Evolutionary conservation across 2,888 invertebrate species (phyloP).

Genomic region (Branchellion lobata): DNA sequence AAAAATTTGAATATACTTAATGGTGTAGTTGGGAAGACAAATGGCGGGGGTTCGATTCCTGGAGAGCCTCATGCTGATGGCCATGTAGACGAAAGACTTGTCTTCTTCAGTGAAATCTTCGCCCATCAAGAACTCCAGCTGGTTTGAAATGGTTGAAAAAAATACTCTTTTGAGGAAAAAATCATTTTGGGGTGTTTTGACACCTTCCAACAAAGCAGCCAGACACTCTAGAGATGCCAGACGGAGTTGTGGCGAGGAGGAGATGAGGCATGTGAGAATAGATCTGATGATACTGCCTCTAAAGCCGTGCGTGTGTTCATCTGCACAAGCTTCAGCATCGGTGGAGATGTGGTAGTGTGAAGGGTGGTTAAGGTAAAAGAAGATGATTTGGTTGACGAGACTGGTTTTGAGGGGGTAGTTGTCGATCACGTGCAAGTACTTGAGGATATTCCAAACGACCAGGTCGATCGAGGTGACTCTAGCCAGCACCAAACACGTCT

Average conservation of each 20-base stretch:
- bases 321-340: background rate
- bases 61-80: slow-evolving; percentile 15
- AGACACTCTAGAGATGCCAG: slow-evolving; percentile 19
- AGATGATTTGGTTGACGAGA: background rate
- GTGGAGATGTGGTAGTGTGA: background rate
- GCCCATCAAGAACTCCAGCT: slow-evolving; percentile 1
- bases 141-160: background rate
- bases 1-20: no score
- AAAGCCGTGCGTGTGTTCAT: background rate
- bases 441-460: background rate
- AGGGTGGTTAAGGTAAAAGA: background rate
- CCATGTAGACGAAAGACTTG: slow-evolving; percentile 11
- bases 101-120: background rate
- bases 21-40: background rate
- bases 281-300: background rate
- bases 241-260: background rate
- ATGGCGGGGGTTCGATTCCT: background rate
- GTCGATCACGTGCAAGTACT: background rate
- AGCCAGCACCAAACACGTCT: background rate
- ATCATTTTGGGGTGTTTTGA: background rate
- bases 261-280: slow-evolving; percentile 10
- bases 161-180: background rate
- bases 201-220: background rate
- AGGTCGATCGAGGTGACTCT: background rate
- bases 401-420: background rate